phyloP scores from a whole-genome alignment of 2,113 vertebrate genomes.

The Microcebus tavaratra region DNA sequence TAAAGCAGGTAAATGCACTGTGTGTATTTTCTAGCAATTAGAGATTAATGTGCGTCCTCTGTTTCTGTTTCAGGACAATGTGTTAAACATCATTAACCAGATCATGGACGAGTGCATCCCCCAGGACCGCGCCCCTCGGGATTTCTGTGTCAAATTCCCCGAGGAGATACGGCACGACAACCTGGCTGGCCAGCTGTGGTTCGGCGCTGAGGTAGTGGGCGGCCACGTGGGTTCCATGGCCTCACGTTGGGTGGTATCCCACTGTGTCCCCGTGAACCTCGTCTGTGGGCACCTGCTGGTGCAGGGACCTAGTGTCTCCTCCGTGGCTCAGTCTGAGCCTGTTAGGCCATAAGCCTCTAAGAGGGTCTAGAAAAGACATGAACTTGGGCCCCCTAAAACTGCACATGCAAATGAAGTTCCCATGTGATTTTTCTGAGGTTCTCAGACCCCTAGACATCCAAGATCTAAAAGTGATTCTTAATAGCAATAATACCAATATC shows the following conservation, averaged over 20 bases:
- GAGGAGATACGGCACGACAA: slow-evolving; percentile 99
- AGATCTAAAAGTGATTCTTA: background rate
- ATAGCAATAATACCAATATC: accelerated
- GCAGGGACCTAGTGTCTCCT: background rate
- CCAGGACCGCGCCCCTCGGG: slow-evolving; percentile 94
- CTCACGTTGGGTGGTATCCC: accelerated
- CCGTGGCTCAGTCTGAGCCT: background rate
- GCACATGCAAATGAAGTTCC: accelerated
- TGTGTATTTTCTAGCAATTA: accelerated
- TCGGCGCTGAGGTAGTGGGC: slow-evolving; percentile 94
- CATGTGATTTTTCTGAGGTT: background rate
- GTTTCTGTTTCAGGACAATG: slow-evolving; percentile 90
- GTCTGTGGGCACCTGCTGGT: accelerated
- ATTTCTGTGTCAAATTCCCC: slow-evolving; percentile 98
- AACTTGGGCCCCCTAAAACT: background rate
- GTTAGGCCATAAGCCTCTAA: background rate
- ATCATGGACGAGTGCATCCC: slow-evolving; percentile 99
- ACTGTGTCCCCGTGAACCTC: accelerated
- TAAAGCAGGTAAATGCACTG: accelerated
- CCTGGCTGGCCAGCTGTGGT: slow-evolving; percentile 98
- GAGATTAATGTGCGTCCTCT: accelerated
- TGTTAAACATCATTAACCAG: slow-evolving; percentile 96
- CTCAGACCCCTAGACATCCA: background rate
- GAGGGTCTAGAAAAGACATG: background rate
- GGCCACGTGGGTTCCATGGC: accelerated